Percentiles rank a stretch among this genome's conserved stretches.
Conservation (phyloP, 2,113 vertebrate species). For the Oryzias curvinotus region DNA sequence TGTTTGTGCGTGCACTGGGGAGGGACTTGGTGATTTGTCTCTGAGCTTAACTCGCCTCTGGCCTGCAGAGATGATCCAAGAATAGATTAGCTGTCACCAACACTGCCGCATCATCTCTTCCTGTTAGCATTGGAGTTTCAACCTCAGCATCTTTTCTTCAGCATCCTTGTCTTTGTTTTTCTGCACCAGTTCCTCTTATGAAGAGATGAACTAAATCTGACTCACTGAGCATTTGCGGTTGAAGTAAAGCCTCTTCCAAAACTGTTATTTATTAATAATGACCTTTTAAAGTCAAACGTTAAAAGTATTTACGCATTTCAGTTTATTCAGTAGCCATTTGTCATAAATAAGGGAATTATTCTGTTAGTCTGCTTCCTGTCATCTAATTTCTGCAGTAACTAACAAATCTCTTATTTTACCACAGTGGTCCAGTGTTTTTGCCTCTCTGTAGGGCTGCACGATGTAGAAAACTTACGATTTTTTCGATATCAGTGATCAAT, state of each 20-base stretch:
- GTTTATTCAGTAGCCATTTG: too few species aligned
- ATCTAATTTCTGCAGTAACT: too few species aligned
- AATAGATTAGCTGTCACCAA: constrained; percentile 60
- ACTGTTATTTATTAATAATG: not conserved
- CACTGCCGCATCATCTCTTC: constrained; percentile 56
- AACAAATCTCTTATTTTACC: too few species aligned
- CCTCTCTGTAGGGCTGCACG: too few species aligned
- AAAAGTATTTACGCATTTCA: too few species aligned
- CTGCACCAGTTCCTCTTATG: constrained; percentile 19
- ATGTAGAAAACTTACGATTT: too few species aligned
- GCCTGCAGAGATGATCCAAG: constrained; percentile 53
- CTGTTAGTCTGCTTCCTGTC: too few species aligned
- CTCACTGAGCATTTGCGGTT: not conserved
- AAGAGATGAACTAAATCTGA: constrained; percentile 3
- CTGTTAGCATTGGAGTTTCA: constrained; percentile 41
- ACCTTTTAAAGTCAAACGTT: too few species aligned
- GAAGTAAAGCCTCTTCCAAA: not conserved
- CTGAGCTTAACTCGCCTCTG: constrained; percentile 54
- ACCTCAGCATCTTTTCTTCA: constrained; percentile 18
- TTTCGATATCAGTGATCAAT: too few species aligned
- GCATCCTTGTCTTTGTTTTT: constrained; percentile 9
- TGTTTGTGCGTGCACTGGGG: constrained; percentile 2
- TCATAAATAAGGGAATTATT: too few species aligned
- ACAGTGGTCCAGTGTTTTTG: too few species aligned
- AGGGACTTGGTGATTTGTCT: constrained; percentile 56